These are phyloP conservation scores for Akabosia matsudoensis DNA, from an alignment of 1,140 invertebrate species.

Conservation along the genomic window DNA sequence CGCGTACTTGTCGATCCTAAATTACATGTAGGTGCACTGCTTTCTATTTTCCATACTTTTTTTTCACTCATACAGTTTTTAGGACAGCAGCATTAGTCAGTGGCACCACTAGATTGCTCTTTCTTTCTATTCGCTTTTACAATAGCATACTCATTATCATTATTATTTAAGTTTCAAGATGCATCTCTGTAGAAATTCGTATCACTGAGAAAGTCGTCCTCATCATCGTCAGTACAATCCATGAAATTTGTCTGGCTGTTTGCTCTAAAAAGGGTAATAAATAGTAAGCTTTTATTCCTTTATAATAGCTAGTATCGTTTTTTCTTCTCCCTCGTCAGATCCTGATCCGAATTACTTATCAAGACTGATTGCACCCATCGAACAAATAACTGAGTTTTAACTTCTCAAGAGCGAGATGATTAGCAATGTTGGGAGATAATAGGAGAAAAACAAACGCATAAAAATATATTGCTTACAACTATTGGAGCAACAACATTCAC, in stretches of 20 bases:
- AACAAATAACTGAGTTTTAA: neutral
- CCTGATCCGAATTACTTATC: neutral
- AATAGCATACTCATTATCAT: no score
- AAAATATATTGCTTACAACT: neutral
- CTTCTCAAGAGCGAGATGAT: neutral
- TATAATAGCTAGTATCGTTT: neutral
- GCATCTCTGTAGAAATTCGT: no score
- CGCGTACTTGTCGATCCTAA: no score
- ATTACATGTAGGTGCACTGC: no score
- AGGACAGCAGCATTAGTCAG: no score
- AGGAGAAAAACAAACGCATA: neutral
- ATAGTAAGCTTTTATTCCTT: neutral
- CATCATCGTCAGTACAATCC: no score
- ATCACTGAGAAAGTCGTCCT: no score
- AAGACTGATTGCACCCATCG: neutral
- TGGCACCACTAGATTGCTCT: no score
- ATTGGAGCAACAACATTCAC: neutral
- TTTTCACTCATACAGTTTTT: no score
- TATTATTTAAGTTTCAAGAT: no score
- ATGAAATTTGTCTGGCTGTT: neutral
- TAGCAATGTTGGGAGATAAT: neutral
- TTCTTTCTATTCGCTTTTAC: no score
- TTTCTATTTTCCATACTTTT: no score
- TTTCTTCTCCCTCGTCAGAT: neutral
- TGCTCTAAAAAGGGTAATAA: neutral